Conservation (phyloP, 2,113 vertebrate species). For the Takifugu bimaculatus region DNA sequence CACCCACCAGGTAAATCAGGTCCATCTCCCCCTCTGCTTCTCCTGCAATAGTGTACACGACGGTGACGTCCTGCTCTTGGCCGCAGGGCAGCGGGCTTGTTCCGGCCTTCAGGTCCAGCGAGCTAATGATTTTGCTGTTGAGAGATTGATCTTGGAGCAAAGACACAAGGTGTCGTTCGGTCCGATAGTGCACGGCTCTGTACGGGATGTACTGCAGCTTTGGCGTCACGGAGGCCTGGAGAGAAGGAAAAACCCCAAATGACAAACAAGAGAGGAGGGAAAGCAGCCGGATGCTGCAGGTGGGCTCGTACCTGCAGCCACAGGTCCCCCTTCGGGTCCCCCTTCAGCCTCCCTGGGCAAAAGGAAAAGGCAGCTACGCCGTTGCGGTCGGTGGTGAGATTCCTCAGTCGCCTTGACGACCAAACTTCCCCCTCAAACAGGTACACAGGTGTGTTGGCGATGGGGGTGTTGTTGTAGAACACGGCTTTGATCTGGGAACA, state of each 20-base stretch:
- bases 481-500: slow-evolving; percentile 55
- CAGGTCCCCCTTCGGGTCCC: slow-evolving; percentile 6
- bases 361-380: slow-evolving; percentile 65
- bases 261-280: not conserved
- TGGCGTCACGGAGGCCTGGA: slow-evolving; percentile 33
- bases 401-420: slow-evolving; percentile 7
- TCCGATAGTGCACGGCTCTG: not conserved
- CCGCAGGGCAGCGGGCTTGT: slow-evolving; percentile 47
- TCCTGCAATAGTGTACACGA: slow-evolving; percentile 58
- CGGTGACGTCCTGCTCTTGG: slow-evolving; percentile 23
- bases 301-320: slow-evolving; percentile 23
- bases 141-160: not conserved
- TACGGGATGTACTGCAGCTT: rapidly evolving
- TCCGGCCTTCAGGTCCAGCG: slow-evolving; percentile 44
- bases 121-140: slow-evolving; percentile 46
- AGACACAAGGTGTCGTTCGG: not conserved
- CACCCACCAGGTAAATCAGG: slow-evolving; percentile 68
- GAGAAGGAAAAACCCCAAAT: not conserved
- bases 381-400: slow-evolving; percentile 61
- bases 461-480: slow-evolving; percentile 36
- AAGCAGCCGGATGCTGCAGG: not conserved
- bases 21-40: slow-evolving; percentile 44
- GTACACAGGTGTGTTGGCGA: slow-evolving; percentile 40
- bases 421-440: slow-evolving; percentile 36
- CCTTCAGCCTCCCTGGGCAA: not conserved